phyloP scores from a whole-genome alignment of 1,140 invertebrate species.

The Achroia grisella region DNA sequence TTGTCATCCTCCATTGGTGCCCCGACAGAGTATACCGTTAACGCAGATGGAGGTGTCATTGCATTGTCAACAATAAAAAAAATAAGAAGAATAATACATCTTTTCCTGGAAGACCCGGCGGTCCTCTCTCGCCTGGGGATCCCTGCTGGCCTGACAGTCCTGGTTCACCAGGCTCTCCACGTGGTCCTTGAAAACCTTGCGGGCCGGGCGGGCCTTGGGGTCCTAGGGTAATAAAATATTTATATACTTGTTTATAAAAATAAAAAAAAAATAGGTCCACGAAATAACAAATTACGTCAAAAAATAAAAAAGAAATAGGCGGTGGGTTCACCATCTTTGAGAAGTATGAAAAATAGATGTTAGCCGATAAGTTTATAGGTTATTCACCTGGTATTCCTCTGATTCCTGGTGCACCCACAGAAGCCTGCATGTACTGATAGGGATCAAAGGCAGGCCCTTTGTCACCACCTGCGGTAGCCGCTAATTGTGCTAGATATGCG shows the following conservation, averaged over 20 bases:
- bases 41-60: no score
- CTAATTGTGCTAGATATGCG: slow-evolving; percentile 52
- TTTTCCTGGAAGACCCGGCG: slow-evolving; percentile 83
- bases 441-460: slow-evolving; percentile 83
- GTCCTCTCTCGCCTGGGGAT: slow-evolving; percentile 77
- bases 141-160: slow-evolving; percentile 81
- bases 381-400: slow-evolving; percentile 78
- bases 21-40: no score
- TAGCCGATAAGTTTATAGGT: no score
- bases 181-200: slow-evolving; percentile 86
- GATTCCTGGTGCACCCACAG: slow-evolving; percentile 83
- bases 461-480: slow-evolving; percentile 78
- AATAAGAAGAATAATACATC: slow-evolving; percentile 73
- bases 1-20: no score
- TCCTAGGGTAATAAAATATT: slow-evolving; percentile 38
- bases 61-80: no score
- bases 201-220: slow-evolving; percentile 80
- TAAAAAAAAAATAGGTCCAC: no score
- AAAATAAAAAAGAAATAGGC: no score
- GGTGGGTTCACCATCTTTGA: no score
- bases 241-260: not conserved
- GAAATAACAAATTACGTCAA: no score
- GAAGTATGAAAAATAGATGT: no score
- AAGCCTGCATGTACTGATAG: slow-evolving; percentile 84
- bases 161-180: slow-evolving; percentile 82